Percentiles rank a stretch among this genome's conserved stretches.
These are phyloP conservation scores for Scolopax rusticola DNA, from an alignment of 2,797 vertebrate genomes.

Conservation along the genomic window DNA sequence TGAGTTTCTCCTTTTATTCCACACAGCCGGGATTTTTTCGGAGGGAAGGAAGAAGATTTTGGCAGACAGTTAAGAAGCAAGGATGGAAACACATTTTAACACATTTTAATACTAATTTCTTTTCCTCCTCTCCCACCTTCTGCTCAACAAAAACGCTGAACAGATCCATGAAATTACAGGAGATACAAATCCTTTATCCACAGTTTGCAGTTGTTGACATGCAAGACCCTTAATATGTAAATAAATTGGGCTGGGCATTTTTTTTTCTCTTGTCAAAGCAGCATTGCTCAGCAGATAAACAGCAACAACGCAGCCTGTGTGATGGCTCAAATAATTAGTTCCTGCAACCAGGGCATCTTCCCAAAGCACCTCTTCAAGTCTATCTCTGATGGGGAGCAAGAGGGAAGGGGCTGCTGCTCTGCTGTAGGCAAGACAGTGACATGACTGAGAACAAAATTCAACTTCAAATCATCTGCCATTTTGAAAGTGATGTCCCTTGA, in stretches of 20 bases:
- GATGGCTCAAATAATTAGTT: constrained; percentile 60
- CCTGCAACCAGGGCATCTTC: constrained; percentile 26
- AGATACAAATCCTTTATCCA: constrained; percentile 78
- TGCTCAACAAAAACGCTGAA: constrained; percentile 43
- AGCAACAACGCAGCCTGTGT: constrained; percentile 16
- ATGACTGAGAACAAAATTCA: not conserved
- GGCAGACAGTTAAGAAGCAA: not conserved
- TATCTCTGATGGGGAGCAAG: not conserved
- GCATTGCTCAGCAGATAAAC: constrained; percentile 65
- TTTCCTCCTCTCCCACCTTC: not conserved
- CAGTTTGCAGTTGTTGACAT: constrained; percentile 75
- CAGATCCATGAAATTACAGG: constrained; percentile 67
- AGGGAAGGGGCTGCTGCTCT: not conserved
- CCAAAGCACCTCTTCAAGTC: constrained; percentile 19
- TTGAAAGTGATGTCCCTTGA: constrained; percentile 16
- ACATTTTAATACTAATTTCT: constrained; percentile 43
- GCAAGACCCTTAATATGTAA: constrained; percentile 56
- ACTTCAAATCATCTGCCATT: constrained; percentile 16
- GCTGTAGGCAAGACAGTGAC: not conserved
- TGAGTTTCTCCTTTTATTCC: constrained; percentile 17
- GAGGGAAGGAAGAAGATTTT: not conserved
- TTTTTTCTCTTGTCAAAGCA: constrained; percentile 29
- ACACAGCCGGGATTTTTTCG: not conserved
- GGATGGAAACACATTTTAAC: not conserved
- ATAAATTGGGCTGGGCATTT: constrained; percentile 47